phyloP scores from a whole-genome alignment of 2,888 invertebrate species.

The Drosophila meridiana region DNA sequence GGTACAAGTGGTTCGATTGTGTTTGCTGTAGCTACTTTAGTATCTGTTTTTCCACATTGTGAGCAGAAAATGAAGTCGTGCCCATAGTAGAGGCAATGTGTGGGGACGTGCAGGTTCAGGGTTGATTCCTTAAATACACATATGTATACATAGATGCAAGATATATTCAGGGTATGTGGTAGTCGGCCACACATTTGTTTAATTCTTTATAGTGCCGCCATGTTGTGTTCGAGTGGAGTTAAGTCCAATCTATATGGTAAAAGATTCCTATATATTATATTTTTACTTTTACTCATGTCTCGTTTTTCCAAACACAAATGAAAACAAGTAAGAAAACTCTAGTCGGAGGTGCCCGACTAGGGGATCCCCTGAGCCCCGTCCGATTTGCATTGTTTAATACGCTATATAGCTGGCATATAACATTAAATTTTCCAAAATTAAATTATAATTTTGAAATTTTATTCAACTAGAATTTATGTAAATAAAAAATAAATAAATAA shows the following conservation, averaged over 20 bases:
- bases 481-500: no score
- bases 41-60: background rate
- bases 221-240: slow-evolving; percentile 40
- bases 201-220: slow-evolving; percentile 45
- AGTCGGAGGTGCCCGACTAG: no score
- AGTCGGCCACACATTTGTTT: slow-evolving; percentile 29
- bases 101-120: background rate
- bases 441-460: no score
- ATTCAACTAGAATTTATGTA: no score
- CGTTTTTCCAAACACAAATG: slow-evolving; percentile 28
- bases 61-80: background rate
- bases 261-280: slow-evolving; percentile 11
- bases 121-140: no score
- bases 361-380: no score
- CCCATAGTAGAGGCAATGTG: background rate
- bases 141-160: no score
- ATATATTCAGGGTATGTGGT: background rate
- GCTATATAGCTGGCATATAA: no score
- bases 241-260: slow-evolving; percentile 26
- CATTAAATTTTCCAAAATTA: no score
- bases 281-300: slow-evolving; percentile 7
- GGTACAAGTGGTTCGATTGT: background rate
- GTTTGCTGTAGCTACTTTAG: background rate
- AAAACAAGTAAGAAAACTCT: no score
- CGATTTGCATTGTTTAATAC: no score